Evolutionary conservation across 2,888 invertebrate genomes (phyloP).

Genomic region (Troides oblongomaculatus): DNA sequence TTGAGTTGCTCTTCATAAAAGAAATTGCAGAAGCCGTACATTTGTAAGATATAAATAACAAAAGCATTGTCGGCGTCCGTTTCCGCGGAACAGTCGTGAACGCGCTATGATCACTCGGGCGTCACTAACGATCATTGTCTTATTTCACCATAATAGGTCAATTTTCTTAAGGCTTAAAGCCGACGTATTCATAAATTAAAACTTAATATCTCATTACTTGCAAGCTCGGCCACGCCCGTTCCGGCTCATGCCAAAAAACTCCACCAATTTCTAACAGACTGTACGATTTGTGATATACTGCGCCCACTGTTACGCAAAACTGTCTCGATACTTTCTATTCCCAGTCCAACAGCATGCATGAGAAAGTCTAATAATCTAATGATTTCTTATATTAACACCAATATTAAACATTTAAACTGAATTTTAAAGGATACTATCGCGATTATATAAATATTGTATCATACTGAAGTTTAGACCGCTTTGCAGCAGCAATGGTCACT

Average conservation of each 20-base stretch:
- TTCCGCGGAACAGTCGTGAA: constrained; percentile 51
- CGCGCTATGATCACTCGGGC: constrained; percentile 60
- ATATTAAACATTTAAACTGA: too few relatives aligned
- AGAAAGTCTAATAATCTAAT: too few relatives aligned
- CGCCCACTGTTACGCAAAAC: constrained; percentile 2
- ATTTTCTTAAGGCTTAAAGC: constrained; percentile 72
- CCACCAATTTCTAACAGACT: constrained; percentile 36
- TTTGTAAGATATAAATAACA: constrained; percentile 67
- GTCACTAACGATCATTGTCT: constrained; percentile 76
- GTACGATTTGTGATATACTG: constrained; percentile 29
- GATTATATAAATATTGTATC: too few relatives aligned
- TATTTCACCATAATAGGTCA: constrained; percentile 74
- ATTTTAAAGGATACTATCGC: too few relatives aligned
- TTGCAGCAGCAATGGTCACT: too few relatives aligned
- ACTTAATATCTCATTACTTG: constrained; percentile 77
- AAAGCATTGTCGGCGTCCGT: constrained; percentile 64
- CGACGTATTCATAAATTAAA: constrained; percentile 73
- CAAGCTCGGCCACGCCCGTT: constrained; percentile 61
- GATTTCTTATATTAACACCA: too few relatives aligned
- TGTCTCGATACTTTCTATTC: constrained; percentile 18
- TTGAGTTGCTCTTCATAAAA: constrained; percentile 21
- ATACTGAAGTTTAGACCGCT: too few relatives aligned
- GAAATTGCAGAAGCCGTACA: constrained; percentile 45
- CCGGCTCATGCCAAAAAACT: constrained; percentile 59
- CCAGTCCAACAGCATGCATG: too few relatives aligned